A percentile compares a stretch with the other conserved stretches of the same genome.
phyloP scores from a whole-genome alignment of 2,888 invertebrate species.

The Idaea aversata region DNA sequence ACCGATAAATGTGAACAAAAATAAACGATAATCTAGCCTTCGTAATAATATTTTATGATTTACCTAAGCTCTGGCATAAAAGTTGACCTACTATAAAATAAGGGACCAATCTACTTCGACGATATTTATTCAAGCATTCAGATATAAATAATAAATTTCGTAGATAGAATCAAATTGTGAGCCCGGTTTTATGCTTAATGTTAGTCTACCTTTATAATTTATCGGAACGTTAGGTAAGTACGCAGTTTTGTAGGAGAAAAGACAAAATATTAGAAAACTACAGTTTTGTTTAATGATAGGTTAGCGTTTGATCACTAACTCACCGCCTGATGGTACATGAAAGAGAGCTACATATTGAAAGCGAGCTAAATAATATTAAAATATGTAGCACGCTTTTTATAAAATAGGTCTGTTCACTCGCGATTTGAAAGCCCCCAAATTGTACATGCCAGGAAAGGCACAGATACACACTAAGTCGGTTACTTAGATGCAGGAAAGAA shows the following conservation, averaged over 20 bases:
- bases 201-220: slow-evolving; percentile 2
- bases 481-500: too few relatives aligned
- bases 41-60: slow-evolving; percentile 27
- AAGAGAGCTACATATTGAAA: too few relatives aligned
- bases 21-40: slow-evolving; percentile 21
- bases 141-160: not conserved
- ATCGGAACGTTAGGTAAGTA: not conserved
- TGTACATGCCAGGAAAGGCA: too few relatives aligned
- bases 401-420: too few relatives aligned
- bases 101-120: not conserved
- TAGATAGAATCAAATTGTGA: slow-evolving; percentile 5
- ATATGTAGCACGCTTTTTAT: too few relatives aligned
- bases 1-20: slow-evolving; percentile 26
- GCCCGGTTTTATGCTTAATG: slow-evolving; percentile 4
- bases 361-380: too few relatives aligned
- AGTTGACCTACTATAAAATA: slow-evolving; percentile 8
- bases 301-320: too few relatives aligned
- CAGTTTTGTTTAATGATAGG: too few relatives aligned
- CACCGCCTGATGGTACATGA: too few relatives aligned
- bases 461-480: too few relatives aligned
- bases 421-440: too few relatives aligned
- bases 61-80: slow-evolving; percentile 10
- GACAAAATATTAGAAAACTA: not conserved
- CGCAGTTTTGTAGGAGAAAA: not conserved
- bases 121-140: slow-evolving; percentile 1